Base-by-base conservation (phyloP, 2,113 vertebrate species). In the Urocolius indicus region DNA sequence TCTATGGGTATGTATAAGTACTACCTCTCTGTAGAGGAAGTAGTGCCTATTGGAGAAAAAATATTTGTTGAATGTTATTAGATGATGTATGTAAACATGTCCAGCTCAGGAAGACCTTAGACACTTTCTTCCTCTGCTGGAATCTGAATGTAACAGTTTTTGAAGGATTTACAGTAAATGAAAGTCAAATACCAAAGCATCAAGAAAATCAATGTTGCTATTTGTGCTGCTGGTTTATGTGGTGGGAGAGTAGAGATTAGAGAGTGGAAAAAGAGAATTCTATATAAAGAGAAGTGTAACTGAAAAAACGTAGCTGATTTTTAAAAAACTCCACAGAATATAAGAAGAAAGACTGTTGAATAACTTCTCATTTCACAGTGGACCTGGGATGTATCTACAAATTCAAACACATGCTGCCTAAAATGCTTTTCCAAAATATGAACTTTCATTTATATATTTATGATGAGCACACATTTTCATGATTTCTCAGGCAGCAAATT, bases 401-500 rank as follows among this genome's bases (percentile, higher is more conserved):
- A 38, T 90, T 79, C 49, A 79, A 41, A 67, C 34, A 13, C 32
- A n/a, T 2, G 14, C 34, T 85, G 10, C 11, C 29, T 41, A 36
- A 78, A 79, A 73, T 18, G 8, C 1, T 69, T 77, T 76, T 86
- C 27, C 38, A 55, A 89, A 92, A 54, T 58, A 36, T 1, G 32
- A 95, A 8, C n/a, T 62, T 84, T 27, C 3, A 34, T 77, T 88
- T 85, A 9, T 76, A 6, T 32, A 26, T 65, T n/a, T 80, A 19
- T 22, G 13, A 30, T 48, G 9, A 26, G 34, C 14, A 20, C 41
- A 55, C 0, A 84, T 80, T 94, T 85, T 83, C 2, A 2, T 77
- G 65, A 75, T 85, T 95, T 79, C 72, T 96, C 43, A 86, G 46
- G 75, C 81, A 95, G 65, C 14, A 85, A 83, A 79, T 51, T 96